Evolutionary conservation across 2,888 invertebrate genomes (phyloP).

Genomic region (Rhimphoctona megacephalus): DNA sequence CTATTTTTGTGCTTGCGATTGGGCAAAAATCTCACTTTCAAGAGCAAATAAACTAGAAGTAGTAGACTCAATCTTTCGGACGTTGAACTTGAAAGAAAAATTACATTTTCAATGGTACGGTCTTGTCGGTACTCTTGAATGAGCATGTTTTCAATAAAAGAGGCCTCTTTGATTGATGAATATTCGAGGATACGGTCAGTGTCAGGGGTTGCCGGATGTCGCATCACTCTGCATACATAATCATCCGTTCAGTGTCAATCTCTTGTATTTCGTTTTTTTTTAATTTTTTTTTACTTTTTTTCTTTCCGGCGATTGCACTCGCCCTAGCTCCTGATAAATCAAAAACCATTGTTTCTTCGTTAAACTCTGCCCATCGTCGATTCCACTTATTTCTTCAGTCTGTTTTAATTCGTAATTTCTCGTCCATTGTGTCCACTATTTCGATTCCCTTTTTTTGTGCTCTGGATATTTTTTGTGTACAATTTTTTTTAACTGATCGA

Average conservation of each 20-base stretch:
- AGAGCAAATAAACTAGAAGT: background rate
- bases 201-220: slow-evolving; percentile 82
- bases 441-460: background rate
- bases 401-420: background rate
- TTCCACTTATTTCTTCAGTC: background rate
- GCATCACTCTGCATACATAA: slow-evolving; percentile 77
- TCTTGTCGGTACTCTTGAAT: slow-evolving; percentile 45
- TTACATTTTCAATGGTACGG: slow-evolving; percentile 10
- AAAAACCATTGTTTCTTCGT: slow-evolving; percentile 10
- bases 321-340: slow-evolving; percentile 11
- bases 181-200: slow-evolving; percentile 74
- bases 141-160: slow-evolving; percentile 44
- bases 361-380: background rate
- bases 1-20: background rate
- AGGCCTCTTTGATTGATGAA: slow-evolving; percentile 69
- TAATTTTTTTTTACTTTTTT: background rate
- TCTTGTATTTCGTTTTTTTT: background rate
- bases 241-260: slow-evolving; percentile 58
- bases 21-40: background rate
- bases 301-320: background rate
- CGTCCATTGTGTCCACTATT: background rate
- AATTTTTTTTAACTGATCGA: background rate
- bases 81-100: slow-evolving; percentile 69
- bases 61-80: slow-evolving; percentile 39
- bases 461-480: background rate